phyloP scores from a whole-genome alignment of 2,888 invertebrate genomes.

The Alcis repandata region DNA sequence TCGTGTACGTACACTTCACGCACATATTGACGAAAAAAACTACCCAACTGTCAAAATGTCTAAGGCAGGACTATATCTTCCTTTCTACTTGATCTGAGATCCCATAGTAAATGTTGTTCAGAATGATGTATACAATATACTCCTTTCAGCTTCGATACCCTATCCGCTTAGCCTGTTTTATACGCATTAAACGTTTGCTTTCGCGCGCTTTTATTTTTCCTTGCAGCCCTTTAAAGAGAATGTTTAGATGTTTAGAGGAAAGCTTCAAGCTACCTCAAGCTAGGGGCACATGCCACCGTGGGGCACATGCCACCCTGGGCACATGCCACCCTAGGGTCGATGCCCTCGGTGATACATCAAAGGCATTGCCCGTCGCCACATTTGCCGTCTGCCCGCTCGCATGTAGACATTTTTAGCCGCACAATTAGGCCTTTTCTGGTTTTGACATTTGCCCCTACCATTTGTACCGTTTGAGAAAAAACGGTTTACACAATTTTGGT shows the following conservation, averaged over 20 bases:
- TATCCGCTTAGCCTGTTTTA: too few relatives aligned
- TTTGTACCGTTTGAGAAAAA: conserved; percentile 6
- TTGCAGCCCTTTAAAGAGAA: conserved; percentile 38
- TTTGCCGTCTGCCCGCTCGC: conserved; percentile 58
- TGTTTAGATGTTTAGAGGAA: conserved; percentile 15
- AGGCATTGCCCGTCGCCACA: conserved; percentile 53
- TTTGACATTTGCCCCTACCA: conserved; percentile 69
- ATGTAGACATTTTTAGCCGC: conserved; percentile 69
- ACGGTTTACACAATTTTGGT: background rate
- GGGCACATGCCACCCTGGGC: conserved; percentile 59
- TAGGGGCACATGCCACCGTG: conserved; percentile 16
- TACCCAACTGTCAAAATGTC: too few relatives aligned
- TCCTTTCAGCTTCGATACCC: too few relatives aligned
- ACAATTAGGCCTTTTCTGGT: conserved; percentile 76
- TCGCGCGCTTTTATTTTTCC: conserved; percentile 35
- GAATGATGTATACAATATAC: too few relatives aligned
- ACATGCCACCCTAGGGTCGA: conserved; percentile 51
- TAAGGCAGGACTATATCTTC: too few relatives aligned
- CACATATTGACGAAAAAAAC: too few relatives aligned
- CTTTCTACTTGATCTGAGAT: too few relatives aligned
- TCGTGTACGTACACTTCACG: too few relatives aligned
- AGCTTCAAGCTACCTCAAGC: background rate
- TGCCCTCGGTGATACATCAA: conserved; percentile 60
- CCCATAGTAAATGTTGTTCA: too few relatives aligned
- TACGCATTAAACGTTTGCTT: conserved; percentile 11